A percentile compares a stretch with the other conserved stretches of the same genome.
Evolutionary conservation across 2,797 vertebrate species (phyloP).

Genomic region (Tragelaphus oryx): DNA sequence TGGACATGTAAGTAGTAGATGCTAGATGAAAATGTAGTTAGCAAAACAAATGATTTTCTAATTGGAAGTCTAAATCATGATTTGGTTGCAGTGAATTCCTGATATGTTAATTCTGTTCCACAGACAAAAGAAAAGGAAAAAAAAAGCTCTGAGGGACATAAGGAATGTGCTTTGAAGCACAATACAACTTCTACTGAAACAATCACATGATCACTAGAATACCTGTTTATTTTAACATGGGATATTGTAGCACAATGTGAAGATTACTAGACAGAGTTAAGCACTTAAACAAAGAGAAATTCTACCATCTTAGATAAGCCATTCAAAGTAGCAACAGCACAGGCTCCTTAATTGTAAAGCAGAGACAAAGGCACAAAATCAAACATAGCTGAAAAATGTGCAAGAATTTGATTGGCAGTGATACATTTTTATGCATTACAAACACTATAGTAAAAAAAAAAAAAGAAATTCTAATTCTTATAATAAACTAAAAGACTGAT

Average conservation of each 20-base stretch:
- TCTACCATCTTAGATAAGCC: not conserved
- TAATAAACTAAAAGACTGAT: not conserved
- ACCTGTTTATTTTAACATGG: not conserved
- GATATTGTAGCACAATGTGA: not conserved
- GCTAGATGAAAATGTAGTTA: not conserved
- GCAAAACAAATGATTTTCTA: slow-evolving; percentile 7
- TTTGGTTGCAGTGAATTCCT: not conserved
- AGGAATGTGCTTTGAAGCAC: not conserved
- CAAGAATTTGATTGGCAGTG: not conserved
- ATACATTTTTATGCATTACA: not conserved
- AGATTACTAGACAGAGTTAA: not conserved
- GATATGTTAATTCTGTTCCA: not conserved
- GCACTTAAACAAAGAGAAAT: not conserved
- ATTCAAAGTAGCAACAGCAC: not conserved
- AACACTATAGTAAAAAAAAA: not conserved
- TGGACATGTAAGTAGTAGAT: not conserved
- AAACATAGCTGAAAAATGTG: not conserved
- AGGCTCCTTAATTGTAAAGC: not conserved
- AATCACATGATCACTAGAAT: not conserved
- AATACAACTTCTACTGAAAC: not conserved
- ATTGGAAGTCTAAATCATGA: not conserved
- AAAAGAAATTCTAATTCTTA: not conserved
- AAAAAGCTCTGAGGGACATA: not conserved
- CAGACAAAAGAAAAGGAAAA: not conserved
- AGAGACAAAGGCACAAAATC: not conserved